phyloP scores from a whole-genome alignment of 2,113 vertebrate species.

The Setophaga kirtlandii region DNA sequence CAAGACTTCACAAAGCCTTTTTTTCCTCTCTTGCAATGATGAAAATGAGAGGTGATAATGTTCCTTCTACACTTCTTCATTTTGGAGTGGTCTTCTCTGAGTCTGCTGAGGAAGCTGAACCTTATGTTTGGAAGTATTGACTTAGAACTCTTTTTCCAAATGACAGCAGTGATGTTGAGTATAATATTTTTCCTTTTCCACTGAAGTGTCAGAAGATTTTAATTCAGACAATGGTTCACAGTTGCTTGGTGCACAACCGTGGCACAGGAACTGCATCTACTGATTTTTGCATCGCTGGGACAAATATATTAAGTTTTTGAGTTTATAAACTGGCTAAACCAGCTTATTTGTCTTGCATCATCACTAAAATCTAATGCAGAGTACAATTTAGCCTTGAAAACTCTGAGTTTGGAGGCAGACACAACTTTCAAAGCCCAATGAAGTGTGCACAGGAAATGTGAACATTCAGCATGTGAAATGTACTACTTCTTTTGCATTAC shows the following conservation, averaged over 20 bases:
- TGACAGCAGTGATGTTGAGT: fast-evolving
- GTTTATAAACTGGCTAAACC: neutral
- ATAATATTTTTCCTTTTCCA: neutral
- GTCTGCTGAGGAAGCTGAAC: neutral
- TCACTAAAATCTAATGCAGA: neutral
- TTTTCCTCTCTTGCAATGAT: neutral
- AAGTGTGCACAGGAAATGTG: neutral
- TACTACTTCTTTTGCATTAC: neutral
- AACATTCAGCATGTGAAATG: neutral
- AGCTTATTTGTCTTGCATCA: neutral
- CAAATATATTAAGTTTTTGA: neutral
- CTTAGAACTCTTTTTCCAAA: neutral
- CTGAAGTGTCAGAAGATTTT: neutral
- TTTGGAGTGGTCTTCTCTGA: neutral
- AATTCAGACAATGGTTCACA: neutral
- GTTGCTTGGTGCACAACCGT: neutral
- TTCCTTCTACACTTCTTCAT: neutral
- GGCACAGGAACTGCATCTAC: neutral
- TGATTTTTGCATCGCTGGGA: neutral
- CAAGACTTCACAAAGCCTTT: neutral
- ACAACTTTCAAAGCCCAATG: neutral
- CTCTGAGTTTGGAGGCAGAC: neutral
- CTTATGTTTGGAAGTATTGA: neutral
- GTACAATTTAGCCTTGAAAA: neutral
- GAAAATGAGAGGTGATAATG: neutral